Evolutionary conservation across 2,113 vertebrate species (phyloP), one percentile per base, ranked within the genome.

Genomic region (Pelecanoides urinatrix): DNA sequence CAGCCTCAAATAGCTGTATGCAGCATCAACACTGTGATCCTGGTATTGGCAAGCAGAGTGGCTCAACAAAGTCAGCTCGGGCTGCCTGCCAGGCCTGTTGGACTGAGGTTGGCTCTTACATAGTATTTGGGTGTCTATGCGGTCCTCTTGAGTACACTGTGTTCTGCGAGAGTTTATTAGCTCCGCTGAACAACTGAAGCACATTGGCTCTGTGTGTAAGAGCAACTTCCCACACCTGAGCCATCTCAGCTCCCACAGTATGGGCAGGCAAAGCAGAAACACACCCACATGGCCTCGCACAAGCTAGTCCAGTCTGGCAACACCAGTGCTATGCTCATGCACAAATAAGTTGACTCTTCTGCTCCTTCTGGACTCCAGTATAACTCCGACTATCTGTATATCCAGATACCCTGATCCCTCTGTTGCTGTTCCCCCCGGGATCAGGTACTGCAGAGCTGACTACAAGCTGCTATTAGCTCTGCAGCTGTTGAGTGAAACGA

Each of bases 81-180:
- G 93, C 93, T 95, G 61, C 25, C n/a, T 91, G 91, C 93, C 94
- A 96, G 84, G 65, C 65, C 59, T 94, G 68, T 34, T 85, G 70
- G 61, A 94, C 52, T 84, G 47, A 55, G 61, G 21, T 44, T 89
- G 61, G 52, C 34, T 85, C 70, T 85, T 92, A 78, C 20, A 61
- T 11, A 58, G 80, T 78, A 89, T 92, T 56, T 92, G 61, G 56
- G 77, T 85, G 87, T 90, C 87, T 81, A 36, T 4, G 10, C 36
- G 4, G 7, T 44, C 44, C 52, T 89, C 80, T 50, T 44, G 52
- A 56, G 86, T 30, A 94, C 94, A 94, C 20, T 34, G 56, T 72
- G 89, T 91, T 81, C 91, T 75, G 40, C 5, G 5, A 87, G 32
- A 16, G 29, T 42, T 77, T 91, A 32, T 66, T 47, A 90, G 50